These are phyloP conservation scores for Ichneumoninae sp. DNA, from an alignment of 2,888 invertebrate genomes.

Conservation along the genomic window DNA sequence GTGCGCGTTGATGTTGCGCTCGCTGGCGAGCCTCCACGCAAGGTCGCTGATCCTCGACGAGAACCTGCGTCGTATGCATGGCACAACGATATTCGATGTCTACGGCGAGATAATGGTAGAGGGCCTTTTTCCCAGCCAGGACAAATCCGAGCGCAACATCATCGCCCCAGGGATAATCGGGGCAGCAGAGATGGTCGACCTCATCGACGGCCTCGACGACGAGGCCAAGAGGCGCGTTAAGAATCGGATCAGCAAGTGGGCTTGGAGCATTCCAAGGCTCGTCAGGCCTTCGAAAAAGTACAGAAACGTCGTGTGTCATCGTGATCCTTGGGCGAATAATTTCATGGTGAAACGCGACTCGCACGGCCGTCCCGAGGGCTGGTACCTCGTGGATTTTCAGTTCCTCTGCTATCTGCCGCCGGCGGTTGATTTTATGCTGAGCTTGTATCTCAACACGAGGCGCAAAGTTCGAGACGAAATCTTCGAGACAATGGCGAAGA, in stretches of 20 bases:
- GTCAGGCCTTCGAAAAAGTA: conserved; percentile 62
- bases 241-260: conserved; percentile 63
- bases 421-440: conserved; percentile 73
- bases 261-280: conserved; percentile 34
- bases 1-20: conserved; percentile 67
- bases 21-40: conserved; percentile 77
- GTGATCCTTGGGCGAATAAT: conserved; percentile 80
- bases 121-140: conserved; percentile 51
- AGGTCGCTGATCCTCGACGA: conserved; percentile 76
- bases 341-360: conserved; percentile 75
- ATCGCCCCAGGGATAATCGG: conserved; percentile 58
- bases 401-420: conserved; percentile 74
- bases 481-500: conserved; percentile 69
- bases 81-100: conserved; percentile 65
- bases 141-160: conserved; percentile 31
- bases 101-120: conserved; percentile 71
- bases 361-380: conserved; percentile 63
- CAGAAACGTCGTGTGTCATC: conserved; percentile 76
- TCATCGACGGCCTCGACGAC: conserved; percentile 61
- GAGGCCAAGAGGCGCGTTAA: conserved; percentile 67
- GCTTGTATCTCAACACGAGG: conserved; percentile 74
- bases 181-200: conserved; percentile 58
- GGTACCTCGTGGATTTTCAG: conserved; percentile 78
- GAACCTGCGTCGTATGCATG: conserved; percentile 65
- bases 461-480: conserved; percentile 67